These are phyloP conservation scores for Danaus melanippus DNA, from an alignment of 1,140 invertebrate genomes.

Conservation along the genomic window DNA sequence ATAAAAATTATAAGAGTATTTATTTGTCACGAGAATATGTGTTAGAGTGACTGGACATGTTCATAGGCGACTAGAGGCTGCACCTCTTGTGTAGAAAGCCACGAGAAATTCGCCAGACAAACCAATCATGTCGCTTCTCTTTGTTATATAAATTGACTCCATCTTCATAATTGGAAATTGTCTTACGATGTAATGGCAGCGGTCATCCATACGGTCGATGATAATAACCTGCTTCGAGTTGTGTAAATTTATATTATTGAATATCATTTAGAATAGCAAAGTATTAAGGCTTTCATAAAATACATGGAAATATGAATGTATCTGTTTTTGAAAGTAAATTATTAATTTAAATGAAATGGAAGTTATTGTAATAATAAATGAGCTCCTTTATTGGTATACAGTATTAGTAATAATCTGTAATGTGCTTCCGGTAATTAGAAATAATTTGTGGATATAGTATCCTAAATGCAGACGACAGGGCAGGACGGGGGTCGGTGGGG, in stretches of 20 bases:
- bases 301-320: too few species aligned
- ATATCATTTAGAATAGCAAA: too few species aligned
- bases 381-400: not conserved
- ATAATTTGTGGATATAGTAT: too few species aligned
- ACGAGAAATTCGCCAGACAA: constrained; percentile 52
- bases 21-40: not conserved
- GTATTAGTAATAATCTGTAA: too few species aligned
- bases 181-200: constrained; percentile 21
- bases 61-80: constrained; percentile 21
- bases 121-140: constrained; percentile 51
- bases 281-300: too few species aligned
- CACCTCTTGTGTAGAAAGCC: constrained; percentile 44
- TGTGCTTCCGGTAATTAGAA: too few species aligned
- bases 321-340: too few species aligned
- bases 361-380: too few species aligned
- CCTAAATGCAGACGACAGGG: constrained; percentile 14
- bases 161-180: constrained; percentile 55
- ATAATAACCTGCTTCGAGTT: too few species aligned
- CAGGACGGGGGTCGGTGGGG: constrained; percentile 19
- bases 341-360: too few species aligned
- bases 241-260: too few species aligned
- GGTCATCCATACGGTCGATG: constrained; percentile 5
- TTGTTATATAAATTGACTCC: constrained; percentile 59
- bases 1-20: not conserved
- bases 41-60: constrained; percentile 21